Percentiles rank a stretch among this genome's conserved stretches.
Evolutionary conservation across 2,113 vertebrate species (phyloP).

Genomic region (Oreochromis niloticus): DNA sequence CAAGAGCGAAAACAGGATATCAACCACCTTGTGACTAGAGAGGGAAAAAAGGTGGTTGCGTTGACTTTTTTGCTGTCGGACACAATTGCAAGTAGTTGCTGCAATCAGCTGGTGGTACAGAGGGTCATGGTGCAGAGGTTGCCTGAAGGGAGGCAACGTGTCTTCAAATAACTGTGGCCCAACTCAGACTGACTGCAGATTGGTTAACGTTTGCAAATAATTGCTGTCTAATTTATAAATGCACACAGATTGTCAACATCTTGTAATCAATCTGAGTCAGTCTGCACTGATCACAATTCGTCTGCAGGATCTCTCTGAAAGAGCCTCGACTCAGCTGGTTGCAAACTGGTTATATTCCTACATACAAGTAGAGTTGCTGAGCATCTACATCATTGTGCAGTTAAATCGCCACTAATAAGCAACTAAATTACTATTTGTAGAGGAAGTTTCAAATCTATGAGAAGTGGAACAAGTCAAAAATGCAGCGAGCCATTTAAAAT

Average conservation of each 20-base stretch:
- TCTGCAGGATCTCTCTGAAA: not conserved
- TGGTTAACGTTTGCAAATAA: not conserved
- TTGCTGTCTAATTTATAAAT: not conserved
- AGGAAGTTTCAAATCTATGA: not conserved
- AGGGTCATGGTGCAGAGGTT: not conserved
- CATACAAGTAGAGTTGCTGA: not conserved
- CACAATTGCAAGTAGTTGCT: not conserved
- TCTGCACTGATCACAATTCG: not conserved
- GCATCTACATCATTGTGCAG: not conserved
- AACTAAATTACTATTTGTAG: not conserved
- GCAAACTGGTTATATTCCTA: not conserved
- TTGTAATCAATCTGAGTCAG: not conserved
- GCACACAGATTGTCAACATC: not conserved
- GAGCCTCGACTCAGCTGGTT: not conserved
- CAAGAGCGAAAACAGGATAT: not conserved
- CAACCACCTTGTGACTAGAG: not conserved
- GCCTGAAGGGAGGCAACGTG: not conserved
- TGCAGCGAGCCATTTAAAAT: not conserved
- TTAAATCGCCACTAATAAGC: not conserved
- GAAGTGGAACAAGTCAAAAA: not conserved
- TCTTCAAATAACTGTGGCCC: not conserved
- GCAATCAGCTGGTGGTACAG: not conserved
- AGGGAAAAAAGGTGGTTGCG: fast-evolving
- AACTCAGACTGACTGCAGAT: not conserved
- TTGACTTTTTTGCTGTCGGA: not conserved